Conservation (phyloP, 2,797 vertebrate species). For the Myotis daubentonii region DNA sequence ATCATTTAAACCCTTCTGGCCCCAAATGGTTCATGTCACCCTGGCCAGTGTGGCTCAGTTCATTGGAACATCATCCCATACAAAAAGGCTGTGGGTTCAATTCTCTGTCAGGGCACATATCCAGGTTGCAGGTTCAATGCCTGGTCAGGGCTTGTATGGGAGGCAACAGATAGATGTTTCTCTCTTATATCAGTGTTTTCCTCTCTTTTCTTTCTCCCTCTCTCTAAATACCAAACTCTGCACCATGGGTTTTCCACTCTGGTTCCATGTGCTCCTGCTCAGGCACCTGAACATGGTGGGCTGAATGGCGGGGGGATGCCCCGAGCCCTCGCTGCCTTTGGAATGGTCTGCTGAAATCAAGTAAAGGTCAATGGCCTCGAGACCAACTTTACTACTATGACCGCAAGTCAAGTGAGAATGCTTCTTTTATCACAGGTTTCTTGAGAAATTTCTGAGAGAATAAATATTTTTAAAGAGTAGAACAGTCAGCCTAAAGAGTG, state of each 20-base stretch:
- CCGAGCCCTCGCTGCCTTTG: neutral
- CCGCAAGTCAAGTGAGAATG: neutral
- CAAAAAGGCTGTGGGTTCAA: too few species aligned
- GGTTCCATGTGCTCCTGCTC: neutral
- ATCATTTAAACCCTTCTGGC: neutral
- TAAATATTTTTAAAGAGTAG: slow-evolving; percentile 17
- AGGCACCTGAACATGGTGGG: neutral
- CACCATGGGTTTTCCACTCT: neutral
- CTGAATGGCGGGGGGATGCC: too few species aligned
- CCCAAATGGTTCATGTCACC: neutral
- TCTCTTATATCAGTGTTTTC: too few species aligned
- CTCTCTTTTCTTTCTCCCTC: too few species aligned
- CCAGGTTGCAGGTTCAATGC: too few species aligned
- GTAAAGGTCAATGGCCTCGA: neutral
- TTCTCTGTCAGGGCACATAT: too few species aligned
- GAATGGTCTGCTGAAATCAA: neutral
- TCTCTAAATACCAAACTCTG: too few species aligned
- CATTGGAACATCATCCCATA: too few species aligned
- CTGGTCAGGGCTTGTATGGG: too few species aligned
- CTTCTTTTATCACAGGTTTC: neutral
- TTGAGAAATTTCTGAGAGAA: slow-evolving; percentile 13
- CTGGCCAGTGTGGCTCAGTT: too few species aligned
- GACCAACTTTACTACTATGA: neutral
- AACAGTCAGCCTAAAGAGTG: neutral
- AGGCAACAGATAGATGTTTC: too few species aligned